Evolutionary conservation across 1,140 invertebrate species (phyloP), one percentile per base, ranked within the genome.

Genomic region (Aphaenogaster ashmeadi): DNA sequence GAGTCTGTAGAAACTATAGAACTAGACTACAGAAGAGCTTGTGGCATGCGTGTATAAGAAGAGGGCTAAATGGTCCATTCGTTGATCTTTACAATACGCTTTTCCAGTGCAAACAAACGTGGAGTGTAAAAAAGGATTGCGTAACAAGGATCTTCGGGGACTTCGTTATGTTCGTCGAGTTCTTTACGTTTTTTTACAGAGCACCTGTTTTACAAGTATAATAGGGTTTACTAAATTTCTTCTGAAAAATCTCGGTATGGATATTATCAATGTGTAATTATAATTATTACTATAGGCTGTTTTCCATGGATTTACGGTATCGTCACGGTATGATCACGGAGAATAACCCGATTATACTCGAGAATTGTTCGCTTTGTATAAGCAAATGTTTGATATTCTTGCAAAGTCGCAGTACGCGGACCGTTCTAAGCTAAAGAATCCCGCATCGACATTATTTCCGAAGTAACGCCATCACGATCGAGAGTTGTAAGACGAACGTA

Each of bases 1-100:
- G 72, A 87, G 62, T 85, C 36, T 90, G 79, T 91, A 90, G 88
- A 89, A 91, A 91, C 90, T 91, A 87, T 67, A 80, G 36, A 75
- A 75, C 69, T 74, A 74, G 80, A 74, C 60, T 91, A 90, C 86
- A 84, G 77, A 88, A 84, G 75, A 84, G 74, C 54, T 78, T 79
- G 33, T 83, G 80, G 41, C 41, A 78, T 81, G 79, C 47, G 58
- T 75, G 75, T 87, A 8, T 77, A 41, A 38, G 52, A 74, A 11
- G 50, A 50, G 27, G 7, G 36, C 36, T 80, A 75, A 38, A 56
- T 62, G 41, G 58, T 80, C 77, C 54, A 47, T 41, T 87, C n/a
- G 62, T 58, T 72, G 62, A 72, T 50, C 18, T 58, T 71, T 56
- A 44, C 36, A 36, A 69, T 47, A 50, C 72, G 62, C 41, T 84